phyloP scores from a whole-genome alignment of 2,113 vertebrate genomes.

The Chamaetylas fuelleborni region DNA sequence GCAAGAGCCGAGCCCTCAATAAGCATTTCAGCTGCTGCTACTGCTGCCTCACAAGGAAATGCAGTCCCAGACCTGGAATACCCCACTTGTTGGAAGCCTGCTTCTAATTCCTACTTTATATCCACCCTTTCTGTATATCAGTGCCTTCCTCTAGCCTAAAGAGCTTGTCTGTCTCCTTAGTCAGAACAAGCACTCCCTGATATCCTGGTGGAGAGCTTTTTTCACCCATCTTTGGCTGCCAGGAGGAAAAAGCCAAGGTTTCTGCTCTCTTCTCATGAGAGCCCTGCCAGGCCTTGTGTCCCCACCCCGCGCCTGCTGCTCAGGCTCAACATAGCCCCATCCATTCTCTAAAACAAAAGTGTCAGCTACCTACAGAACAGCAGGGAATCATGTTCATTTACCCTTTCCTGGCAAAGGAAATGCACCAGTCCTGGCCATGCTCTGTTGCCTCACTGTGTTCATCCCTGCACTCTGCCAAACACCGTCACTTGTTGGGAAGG shows the following conservation, averaged over 20 bases:
- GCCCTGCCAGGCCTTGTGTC: not conserved
- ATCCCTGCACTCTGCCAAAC: not conserved
- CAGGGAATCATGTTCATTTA: not conserved
- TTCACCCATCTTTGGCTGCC: not conserved
- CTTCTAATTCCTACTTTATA: not conserved
- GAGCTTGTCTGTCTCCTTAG: not conserved
- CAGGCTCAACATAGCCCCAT: not conserved
- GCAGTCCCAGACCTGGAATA: not conserved
- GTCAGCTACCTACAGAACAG: not conserved
- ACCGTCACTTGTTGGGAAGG: too few relatives aligned
- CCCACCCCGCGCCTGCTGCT: rapidly evolving
- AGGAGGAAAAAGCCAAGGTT: not conserved
- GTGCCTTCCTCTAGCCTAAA: not conserved
- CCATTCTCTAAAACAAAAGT: not conserved
- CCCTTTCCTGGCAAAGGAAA: not conserved
- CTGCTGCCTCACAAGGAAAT: not conserved
- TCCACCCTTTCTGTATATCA: not conserved
- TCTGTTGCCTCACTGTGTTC: not conserved
- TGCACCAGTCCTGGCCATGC: rapidly evolving
- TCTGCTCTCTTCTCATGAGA: not conserved
- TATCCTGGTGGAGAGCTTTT: not conserved
- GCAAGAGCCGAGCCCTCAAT: not conserved
- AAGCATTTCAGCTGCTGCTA: not conserved
- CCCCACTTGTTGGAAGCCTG: not conserved
- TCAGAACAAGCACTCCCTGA: not conserved